A percentile compares a stretch with the other conserved stretches of the same genome.
phyloP scores from a whole-genome alignment of 2,797 vertebrate species.

The Mus minutoides region DNA sequence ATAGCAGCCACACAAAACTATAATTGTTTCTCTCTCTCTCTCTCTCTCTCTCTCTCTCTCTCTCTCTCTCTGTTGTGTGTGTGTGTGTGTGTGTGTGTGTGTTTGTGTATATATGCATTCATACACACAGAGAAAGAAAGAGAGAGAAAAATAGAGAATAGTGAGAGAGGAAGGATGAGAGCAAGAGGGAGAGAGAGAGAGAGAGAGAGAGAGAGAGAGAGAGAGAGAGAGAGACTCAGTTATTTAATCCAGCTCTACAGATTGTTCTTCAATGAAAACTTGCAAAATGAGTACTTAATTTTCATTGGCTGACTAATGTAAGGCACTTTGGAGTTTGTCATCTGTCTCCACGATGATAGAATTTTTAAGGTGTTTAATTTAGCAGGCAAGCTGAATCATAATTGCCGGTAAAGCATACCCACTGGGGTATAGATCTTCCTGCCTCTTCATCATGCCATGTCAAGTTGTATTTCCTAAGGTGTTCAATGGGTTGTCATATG shows the following conservation, averaged over 20 bases:
- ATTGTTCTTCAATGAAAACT: constrained; percentile 15
- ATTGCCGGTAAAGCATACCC: constrained; percentile 57
- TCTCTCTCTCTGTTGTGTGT: not conserved
- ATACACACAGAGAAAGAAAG: not conserved
- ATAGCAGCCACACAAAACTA: not conserved
- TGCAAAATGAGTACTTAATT: constrained; percentile 5
- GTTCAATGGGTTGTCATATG: constrained; percentile 71
- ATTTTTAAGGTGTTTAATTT: constrained; percentile 81
- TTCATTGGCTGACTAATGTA: not conserved
- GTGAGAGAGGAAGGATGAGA: no score
- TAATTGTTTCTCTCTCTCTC: not conserved
- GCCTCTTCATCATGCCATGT: constrained; percentile 72
- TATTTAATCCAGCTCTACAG: constrained; percentile 17
- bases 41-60: not conserved
- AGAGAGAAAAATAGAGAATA: no score
- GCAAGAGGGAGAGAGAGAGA: not conserved
- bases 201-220: not conserved
- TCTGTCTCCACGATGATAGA: constrained; percentile 67
- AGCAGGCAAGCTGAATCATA: constrained; percentile 58
- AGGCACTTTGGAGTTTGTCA: constrained; percentile 57
- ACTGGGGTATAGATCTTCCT: constrained; percentile 49
- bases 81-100: not conserved
- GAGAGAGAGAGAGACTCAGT: not conserved
- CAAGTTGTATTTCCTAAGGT: constrained; percentile 69
- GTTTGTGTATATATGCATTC: no score